Evolutionary conservation across 2,797 vertebrate species (phyloP).

Genomic region (Melanotaenia pygmaea): DNA sequence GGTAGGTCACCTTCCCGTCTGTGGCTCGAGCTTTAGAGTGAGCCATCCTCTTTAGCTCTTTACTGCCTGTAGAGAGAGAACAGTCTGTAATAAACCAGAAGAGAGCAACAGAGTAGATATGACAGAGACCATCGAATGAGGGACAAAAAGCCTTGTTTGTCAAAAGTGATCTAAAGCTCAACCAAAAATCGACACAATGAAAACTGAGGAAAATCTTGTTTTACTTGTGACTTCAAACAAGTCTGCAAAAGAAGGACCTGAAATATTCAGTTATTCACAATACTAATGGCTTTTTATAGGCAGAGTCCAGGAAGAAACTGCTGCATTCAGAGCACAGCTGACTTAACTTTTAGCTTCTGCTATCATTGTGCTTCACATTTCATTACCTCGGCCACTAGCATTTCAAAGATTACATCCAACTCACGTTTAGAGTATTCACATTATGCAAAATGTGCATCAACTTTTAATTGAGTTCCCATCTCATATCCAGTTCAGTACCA

Average conservation of each 20-base stretch:
- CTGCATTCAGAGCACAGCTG: constrained; percentile 29
- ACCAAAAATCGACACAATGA: neutral
- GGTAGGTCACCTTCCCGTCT: constrained; percentile 99
- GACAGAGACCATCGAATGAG: neutral
- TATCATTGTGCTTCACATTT: constrained; percentile 36
- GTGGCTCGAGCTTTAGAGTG: constrained; percentile 98
- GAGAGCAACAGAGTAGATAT: neutral
- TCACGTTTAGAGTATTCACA: constrained; percentile 23
- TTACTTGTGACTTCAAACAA: constrained; percentile 23
- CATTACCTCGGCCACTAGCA: constrained; percentile 17
- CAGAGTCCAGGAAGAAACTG: constrained; percentile 42
- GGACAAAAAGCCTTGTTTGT: constrained; percentile 11
- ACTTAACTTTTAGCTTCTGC: constrained; percentile 19
- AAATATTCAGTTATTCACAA: constrained; percentile 64
- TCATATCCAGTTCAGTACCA: constrained; percentile 4
- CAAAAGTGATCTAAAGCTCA: neutral
- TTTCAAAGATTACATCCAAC: constrained; percentile 32
- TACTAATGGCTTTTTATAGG: constrained; percentile 38
- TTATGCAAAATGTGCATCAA: constrained; percentile 30
- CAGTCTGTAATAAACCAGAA: neutral
- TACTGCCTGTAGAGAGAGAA: constrained; percentile 80
- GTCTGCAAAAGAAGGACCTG: constrained; percentile 41
- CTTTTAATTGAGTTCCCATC: constrained; percentile 16
- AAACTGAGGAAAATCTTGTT: constrained; percentile 32
- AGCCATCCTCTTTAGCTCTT: constrained; percentile 93